Percentiles rank a stretch among this genome's conserved stretches.
phyloP scores from a whole-genome alignment of 1,140 invertebrate genomes.

The Neoseiulus cucumeris region DNA sequence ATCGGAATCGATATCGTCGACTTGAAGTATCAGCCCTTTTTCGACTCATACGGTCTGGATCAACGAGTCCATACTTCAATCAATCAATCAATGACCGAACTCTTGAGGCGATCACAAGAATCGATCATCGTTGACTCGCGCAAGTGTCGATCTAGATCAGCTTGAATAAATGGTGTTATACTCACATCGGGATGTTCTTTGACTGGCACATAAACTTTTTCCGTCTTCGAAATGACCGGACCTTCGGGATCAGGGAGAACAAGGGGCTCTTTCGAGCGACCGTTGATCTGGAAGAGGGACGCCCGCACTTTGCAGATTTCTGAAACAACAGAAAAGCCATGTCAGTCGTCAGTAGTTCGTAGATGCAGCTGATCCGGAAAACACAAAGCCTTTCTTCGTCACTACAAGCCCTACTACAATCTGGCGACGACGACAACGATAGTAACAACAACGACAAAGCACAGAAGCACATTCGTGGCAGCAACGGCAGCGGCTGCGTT shows the following conservation, averaged over 20 bases:
- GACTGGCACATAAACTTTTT: constrained; percentile 98
- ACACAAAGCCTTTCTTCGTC: not conserved
- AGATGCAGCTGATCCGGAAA: not conserved
- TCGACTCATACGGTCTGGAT: no score
- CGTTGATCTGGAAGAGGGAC: constrained; percentile 94
- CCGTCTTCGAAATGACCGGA: constrained; percentile 68
- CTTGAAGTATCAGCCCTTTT: no score
- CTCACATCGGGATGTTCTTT: constrained; percentile 99
- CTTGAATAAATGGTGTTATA: constrained; percentile 23
- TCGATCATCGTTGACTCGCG: not conserved
- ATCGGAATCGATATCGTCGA: no score
- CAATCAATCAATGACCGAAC: no score
- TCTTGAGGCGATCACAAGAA: no score
- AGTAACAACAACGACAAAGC: not conserved
- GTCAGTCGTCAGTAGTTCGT: not conserved
- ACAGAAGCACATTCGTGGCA: not conserved
- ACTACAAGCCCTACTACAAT: not conserved
- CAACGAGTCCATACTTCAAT: no score
- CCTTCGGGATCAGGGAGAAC: constrained; percentile 80
- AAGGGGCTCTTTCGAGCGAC: constrained; percentile 77
- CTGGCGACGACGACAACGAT: not conserved
- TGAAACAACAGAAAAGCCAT: constrained; percentile 41
- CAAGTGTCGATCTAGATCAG: not conserved
- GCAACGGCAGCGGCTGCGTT: not conserved
- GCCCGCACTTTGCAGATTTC: constrained; percentile 95